A percentile compares a stretch with the other conserved stretches of the same genome.
Evolutionary conservation across 2,888 invertebrate genomes (phyloP).

Genomic region (Volucella bombylans): DNA sequence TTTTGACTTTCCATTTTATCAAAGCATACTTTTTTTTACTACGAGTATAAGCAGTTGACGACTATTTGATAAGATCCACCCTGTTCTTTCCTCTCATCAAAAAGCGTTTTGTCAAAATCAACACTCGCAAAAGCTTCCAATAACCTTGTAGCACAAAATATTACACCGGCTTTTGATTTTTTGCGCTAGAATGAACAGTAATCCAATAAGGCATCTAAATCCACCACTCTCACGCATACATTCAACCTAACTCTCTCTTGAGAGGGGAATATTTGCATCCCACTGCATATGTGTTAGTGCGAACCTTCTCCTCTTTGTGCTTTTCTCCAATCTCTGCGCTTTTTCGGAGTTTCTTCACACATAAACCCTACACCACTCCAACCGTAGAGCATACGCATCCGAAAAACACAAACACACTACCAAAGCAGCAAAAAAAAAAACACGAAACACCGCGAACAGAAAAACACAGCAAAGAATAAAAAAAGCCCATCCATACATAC

Average conservation of each 20-base stretch:
- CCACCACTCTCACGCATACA: conserved; percentile 40
- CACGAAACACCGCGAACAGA: conserved; percentile 15
- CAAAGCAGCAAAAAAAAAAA: conserved; percentile 39
- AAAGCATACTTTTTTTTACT: too few relatives aligned
- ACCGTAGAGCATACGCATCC: conserved; percentile 26
- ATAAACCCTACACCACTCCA: too few relatives aligned
- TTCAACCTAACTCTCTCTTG: not conserved
- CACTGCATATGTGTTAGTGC: not conserved
- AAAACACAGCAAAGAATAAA: conserved; percentile 29
- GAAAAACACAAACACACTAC: conserved; percentile 43
- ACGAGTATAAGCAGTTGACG: too few relatives aligned
- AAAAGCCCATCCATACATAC: conserved; percentile 59
- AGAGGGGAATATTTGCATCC: conserved; percentile 40
- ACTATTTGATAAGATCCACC: not conserved
- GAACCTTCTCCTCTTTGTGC: conserved; percentile 20
- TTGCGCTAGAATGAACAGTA: not conserved
- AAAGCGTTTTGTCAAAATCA: conserved; percentile 35
- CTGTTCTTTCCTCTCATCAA: conserved; percentile 11
- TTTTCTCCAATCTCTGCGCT: conserved; percentile 39
- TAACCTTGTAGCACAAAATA: not conserved
- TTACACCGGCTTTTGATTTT: conserved; percentile 50
- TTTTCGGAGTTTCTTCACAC: conserved; percentile 48
- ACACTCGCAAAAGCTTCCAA: conserved; percentile 8
- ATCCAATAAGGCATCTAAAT: not conserved
- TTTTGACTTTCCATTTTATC: not conserved